These are phyloP conservation scores for Aradus depressus DNA, from an alignment of 2,888 invertebrate genomes.

Conservation along the genomic window DNA sequence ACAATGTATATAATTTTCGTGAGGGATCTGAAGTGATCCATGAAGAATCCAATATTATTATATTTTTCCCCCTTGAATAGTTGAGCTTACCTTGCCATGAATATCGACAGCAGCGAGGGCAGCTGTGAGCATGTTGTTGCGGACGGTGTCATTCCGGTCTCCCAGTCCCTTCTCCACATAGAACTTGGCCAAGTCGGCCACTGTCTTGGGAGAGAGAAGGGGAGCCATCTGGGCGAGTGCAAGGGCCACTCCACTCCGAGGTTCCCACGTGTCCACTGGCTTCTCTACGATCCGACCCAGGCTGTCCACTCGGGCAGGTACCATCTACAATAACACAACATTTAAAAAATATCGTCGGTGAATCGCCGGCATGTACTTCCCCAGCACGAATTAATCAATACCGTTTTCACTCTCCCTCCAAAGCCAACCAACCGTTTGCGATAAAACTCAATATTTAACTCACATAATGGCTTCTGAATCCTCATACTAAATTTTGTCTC, in stretches of 20 bases:
- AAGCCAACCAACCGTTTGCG: no score
- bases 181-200: slow-evolving; percentile 62
- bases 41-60: no score
- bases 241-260: slow-evolving; percentile 77
- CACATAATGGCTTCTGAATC: no score
- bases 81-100: slow-evolving; percentile 71
- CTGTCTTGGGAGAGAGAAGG: slow-evolving; percentile 53
- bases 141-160: slow-evolving; percentile 62
- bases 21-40: no score
- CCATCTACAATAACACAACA: slow-evolving; percentile 45
- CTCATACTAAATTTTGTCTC: no score
- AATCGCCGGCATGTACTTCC: no score
- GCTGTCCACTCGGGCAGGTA: slow-evolving; percentile 76
- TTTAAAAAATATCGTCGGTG: neutral
- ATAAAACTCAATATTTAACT: no score
- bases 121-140: slow-evolving; percentile 84
- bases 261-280: slow-evolving; percentile 82
- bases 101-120: slow-evolving; percentile 84
- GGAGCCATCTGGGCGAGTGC: slow-evolving; percentile 70
- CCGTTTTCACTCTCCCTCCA: no score
- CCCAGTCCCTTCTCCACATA: slow-evolving; percentile 77
- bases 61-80: no score
- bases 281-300: slow-evolving; percentile 81
- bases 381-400: no score
- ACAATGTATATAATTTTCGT: no score